Base-by-base conservation (phyloP, 2,113 vertebrate genomes). In the Rhipidura dahli region DNA sequence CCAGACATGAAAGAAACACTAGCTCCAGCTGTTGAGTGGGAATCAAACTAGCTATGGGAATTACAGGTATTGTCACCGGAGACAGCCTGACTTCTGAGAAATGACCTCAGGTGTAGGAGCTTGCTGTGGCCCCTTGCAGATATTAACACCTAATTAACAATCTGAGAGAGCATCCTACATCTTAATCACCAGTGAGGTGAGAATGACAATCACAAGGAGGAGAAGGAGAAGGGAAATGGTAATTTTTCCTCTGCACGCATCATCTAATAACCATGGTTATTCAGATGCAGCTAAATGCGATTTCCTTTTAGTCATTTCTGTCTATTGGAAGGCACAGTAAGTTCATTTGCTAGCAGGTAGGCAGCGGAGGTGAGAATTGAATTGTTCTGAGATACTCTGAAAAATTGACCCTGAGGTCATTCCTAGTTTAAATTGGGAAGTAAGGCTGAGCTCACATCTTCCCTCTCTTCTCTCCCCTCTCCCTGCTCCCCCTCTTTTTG, bases 61-160 rank as follows among this genome's bases (percentile, higher is more conserved):
- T 96, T 96, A 81, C 93, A 97, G 96, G 89, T 97, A 89, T 77
- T 78, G 76, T 95, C 97, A 94, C 47, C 7, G 15, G 95, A 97
- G 96, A 94, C 84, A 86, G 91, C 60, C 83, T 10, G 77, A 93
- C 82, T 93, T 73, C 83, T 75, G 90, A 94, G 73, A 61, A 94
- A 91, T 84, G 96, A 97, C 97, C 96, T 92, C 89, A 97, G 95
- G 93, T 97, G 96, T 94, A 96, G 93, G 81, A 94, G 77, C 93
- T 91, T 89, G 90, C 94, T 81, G 92, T 94, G 96, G 80, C 94
- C 85, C 87, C 90, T 95, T 94, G 77, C 88, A 91, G 93, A 96
- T 97, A 96, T 97, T 98, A 97, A 96, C 91, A 97, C 81, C 96
- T 97, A 96, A 97, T 97, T 97, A 97, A 94, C 79, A 95, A 96